phyloP scores from a whole-genome alignment of 1,140 invertebrate species.

The Agraylea sexmaculata region DNA sequence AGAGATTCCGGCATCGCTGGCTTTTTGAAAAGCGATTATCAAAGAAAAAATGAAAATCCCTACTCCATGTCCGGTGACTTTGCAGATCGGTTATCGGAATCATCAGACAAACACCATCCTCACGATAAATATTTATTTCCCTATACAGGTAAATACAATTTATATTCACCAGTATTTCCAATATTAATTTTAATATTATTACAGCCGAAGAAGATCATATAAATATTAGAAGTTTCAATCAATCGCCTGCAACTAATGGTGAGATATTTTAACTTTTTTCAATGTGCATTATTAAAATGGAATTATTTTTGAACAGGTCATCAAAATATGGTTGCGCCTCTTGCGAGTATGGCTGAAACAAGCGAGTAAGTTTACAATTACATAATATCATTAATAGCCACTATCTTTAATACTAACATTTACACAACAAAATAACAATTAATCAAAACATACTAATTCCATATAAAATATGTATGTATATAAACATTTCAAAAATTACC shows the following conservation, averaged over 20 bases:
- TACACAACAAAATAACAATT: too few species aligned
- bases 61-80: conserved; percentile 34
- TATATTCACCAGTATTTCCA: background rate
- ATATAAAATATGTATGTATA: too few species aligned
- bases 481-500: too few species aligned
- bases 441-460: too few species aligned
- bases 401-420: too few species aligned
- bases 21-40: conserved; percentile 38
- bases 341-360: conserved; percentile 47
- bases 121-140: conserved; percentile 69
- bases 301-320: background rate
- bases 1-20: conserved; percentile 39
- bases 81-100: conserved; percentile 51
- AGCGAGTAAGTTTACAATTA: conserved; percentile 47
- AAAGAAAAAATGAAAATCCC: conserved; percentile 38
- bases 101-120: conserved; percentile 57
- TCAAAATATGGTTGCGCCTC: conserved; percentile 41
- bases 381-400: too few species aligned
- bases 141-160: conserved; percentile 47
- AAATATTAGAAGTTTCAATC: conserved; percentile 26
- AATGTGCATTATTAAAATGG: background rate
- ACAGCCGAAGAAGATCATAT: conserved; percentile 48
- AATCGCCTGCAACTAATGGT: conserved; percentile 25
- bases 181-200: conserved; percentile 21
- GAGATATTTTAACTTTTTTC: background rate